phyloP scores from a whole-genome alignment of 2,797 vertebrate genomes.

The Danio jaintianensis region DNA sequence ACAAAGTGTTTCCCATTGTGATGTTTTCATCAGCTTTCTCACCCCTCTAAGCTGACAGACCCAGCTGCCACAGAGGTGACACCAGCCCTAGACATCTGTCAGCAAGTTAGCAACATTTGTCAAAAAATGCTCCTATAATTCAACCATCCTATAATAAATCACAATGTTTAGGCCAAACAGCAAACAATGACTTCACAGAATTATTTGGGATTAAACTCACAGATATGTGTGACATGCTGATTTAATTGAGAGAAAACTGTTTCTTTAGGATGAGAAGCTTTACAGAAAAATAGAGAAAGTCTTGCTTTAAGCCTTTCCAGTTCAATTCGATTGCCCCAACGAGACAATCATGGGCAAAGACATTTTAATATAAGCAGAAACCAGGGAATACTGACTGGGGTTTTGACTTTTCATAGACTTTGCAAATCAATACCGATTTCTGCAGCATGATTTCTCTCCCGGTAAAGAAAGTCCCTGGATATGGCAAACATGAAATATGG shows the following conservation, averaged over 20 bases:
- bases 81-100: constrained; percentile 61
- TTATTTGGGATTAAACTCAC: constrained; percentile 31
- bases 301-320: background rate
- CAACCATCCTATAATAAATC: constrained; percentile 71
- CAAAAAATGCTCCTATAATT: constrained; percentile 39
- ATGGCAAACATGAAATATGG: background rate
- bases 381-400: background rate
- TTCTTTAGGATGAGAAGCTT: constrained; percentile 5
- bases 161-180: constrained; percentile 61
- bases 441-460: background rate
- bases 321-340: constrained; percentile 9
- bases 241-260: constrained; percentile 18
- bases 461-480: background rate
- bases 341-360: constrained; percentile 5
- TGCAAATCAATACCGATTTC: constrained; percentile 42
- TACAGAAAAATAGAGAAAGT: constrained; percentile 4
- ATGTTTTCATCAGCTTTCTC: constrained; percentile 63
- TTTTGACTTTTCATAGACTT: constrained; percentile 3
- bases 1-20: constrained; percentile 37
- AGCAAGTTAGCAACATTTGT: constrained; percentile 40
- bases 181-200: constrained; percentile 71
- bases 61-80: constrained; percentile 62
- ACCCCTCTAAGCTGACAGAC: constrained; percentile 60
- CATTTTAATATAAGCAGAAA: background rate
- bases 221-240: background rate